Percentiles rank a stretch among this genome's conserved stretches.
These are phyloP conservation scores for Scleropages formosus DNA, from an alignment of 2,797 vertebrate species.

Conservation along the genomic window DNA sequence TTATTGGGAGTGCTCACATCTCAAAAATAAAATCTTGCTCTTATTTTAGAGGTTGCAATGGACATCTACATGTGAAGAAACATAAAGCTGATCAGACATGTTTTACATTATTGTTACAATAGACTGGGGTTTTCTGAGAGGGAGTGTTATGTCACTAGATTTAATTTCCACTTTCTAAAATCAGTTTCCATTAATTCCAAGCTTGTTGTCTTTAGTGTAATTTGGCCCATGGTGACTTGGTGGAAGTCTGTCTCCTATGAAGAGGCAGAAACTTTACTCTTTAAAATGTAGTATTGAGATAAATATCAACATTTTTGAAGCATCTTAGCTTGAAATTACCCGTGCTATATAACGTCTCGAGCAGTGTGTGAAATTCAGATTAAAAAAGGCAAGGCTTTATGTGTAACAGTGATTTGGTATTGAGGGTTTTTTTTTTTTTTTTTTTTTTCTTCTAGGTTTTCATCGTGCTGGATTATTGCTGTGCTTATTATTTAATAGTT, in stretches of 20 bases:
- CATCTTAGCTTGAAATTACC: constrained; percentile 40
- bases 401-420: too few species aligned
- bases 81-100: constrained; percentile 14
- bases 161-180: constrained; percentile 44
- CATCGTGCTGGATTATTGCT: neutral
- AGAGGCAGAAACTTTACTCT: constrained; percentile 52
- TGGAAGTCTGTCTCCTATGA: constrained; percentile 59
- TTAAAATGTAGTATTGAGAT: constrained; percentile 28
- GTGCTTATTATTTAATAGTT: neutral
- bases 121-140: constrained; percentile 17
- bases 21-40: too few species aligned
- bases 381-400: neutral
- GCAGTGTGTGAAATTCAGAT: constrained; percentile 35
- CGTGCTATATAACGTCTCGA: constrained; percentile 50
- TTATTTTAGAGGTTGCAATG: constrained; percentile 9
- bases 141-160: constrained; percentile 34
- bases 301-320: constrained; percentile 39
- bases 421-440: neutral
- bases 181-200: constrained; percentile 48
- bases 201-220: constrained; percentile 43
- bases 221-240: constrained; percentile 39
- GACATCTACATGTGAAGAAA: constrained; percentile 12
- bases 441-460: neutral
- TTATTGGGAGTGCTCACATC: too few species aligned
- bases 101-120: constrained; percentile 31